Percentiles rank a stretch among this genome's conserved stretches.
Conservation (phyloP, 2,113 vertebrate species). For the Hippoglossus stenolepis region DNA sequence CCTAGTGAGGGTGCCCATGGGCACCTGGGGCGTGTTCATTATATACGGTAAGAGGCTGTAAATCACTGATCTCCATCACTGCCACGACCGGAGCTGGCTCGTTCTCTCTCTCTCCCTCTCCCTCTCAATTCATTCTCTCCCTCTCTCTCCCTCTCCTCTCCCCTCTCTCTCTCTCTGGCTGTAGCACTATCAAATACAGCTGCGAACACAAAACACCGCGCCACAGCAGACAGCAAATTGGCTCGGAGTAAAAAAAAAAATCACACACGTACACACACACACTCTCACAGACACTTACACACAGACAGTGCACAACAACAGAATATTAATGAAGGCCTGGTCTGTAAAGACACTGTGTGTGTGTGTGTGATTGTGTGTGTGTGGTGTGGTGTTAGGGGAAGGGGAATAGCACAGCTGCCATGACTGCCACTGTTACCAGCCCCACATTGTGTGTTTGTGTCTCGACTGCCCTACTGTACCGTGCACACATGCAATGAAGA, state of each 20-base stretch:
- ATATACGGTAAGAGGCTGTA: conserved; percentile 81
- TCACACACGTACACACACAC: background rate
- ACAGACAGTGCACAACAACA: conserved; percentile 80
- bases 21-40: conserved; percentile 79
- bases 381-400: conserved; percentile 15
- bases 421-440: conserved; percentile 40
- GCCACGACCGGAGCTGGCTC: conserved; percentile 72
- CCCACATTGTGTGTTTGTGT: conserved; percentile 17
- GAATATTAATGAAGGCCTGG: conserved; percentile 85
- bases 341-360: conserved; percentile 47
- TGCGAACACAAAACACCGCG: conserved; percentile 84
- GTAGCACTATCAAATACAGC: conserved; percentile 84
- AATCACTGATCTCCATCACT: conserved; percentile 83
- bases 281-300: conserved; percentile 64
- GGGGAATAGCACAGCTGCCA: conserved; percentile 60
- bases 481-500: background rate
- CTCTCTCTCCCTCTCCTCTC: conserved; percentile 29
- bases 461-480: conserved; percentile 15
- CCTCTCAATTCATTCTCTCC: conserved; percentile 36
- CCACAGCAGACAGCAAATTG: conserved; percentile 83
- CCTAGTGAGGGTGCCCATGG: conserved; percentile 62
- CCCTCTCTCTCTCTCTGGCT: conserved; percentile 57
- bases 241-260: conserved; percentile 69
- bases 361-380: conserved; percentile 40
- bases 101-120: conserved; percentile 40